Percentiles rank a stretch among this genome's conserved stretches.
Conservation (phyloP, 2,113 vertebrate genomes). For the Anarhynchus alexandrinus region DNA sequence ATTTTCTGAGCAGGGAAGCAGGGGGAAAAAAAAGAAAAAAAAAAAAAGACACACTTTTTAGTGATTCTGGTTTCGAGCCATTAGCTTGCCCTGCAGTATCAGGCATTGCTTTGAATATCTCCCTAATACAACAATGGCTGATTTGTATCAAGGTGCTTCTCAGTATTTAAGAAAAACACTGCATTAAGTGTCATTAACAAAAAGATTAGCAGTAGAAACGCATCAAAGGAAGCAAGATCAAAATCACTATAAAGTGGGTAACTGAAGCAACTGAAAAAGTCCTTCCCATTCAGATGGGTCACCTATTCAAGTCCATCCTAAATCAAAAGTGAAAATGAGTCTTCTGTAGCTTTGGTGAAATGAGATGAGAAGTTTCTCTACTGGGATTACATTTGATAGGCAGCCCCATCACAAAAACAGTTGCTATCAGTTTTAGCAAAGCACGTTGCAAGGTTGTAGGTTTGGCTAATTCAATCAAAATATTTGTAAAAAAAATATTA, state of each 20-base stretch:
- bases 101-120: neutral
- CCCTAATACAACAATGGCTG: neutral
- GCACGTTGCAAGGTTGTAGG: neutral
- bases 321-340: neutral
- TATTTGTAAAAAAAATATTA: neutral
- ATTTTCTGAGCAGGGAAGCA: neutral
- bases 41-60: neutral
- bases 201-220: neutral
- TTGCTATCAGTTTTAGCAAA: neutral
- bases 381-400: neutral
- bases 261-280: neutral
- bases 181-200: neutral
- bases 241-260: neutral
- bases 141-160: slow-evolving; percentile 9
- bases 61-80: neutral
- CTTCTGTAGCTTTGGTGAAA: neutral
- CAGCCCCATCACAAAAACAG: neutral
- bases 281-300: neutral
- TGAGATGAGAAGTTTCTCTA: neutral
- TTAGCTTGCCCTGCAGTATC: neutral
- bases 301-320: neutral
- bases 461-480: neutral
- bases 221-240: slow-evolving; percentile 15
- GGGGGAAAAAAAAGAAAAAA: neutral
- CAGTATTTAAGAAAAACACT: neutral